Conservation (phyloP, 2,888 invertebrate species). For the Luperina nickerlii region DNA sequence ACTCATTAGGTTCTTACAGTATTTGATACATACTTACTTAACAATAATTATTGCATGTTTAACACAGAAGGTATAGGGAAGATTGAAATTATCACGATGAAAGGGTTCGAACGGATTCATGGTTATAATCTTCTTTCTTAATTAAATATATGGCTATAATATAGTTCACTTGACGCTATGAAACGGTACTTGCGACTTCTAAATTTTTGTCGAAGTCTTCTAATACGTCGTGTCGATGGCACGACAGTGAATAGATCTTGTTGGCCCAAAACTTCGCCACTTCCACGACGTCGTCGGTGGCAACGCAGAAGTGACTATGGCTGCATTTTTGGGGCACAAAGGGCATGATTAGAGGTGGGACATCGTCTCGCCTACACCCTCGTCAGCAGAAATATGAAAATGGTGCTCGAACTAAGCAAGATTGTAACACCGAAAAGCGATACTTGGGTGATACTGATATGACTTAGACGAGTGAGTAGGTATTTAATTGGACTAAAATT, state of each 20-base stretch:
- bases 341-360: background rate
- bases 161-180: background rate
- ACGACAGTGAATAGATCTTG: background rate
- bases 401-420: background rate
- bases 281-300: background rate
- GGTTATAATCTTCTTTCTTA: too few species aligned
- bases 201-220: background rate
- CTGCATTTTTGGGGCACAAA: background rate
- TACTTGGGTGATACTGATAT: background rate
- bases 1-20: slow-evolving; percentile 83
- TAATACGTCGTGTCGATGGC: background rate
- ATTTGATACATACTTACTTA: background rate
- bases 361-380: background rate
- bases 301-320: background rate
- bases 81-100: background rate
- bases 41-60: background rate
- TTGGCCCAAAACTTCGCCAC: background rate
- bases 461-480: background rate
- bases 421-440: background rate
- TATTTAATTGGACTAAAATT: background rate
- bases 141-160: too few species aligned
- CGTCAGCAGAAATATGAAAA: background rate
- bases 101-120: background rate
- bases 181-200: background rate
- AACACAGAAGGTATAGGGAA: background rate